Evolutionary conservation across 2,113 vertebrate species (phyloP).

Genomic region (Oryzias celebensis): DNA sequence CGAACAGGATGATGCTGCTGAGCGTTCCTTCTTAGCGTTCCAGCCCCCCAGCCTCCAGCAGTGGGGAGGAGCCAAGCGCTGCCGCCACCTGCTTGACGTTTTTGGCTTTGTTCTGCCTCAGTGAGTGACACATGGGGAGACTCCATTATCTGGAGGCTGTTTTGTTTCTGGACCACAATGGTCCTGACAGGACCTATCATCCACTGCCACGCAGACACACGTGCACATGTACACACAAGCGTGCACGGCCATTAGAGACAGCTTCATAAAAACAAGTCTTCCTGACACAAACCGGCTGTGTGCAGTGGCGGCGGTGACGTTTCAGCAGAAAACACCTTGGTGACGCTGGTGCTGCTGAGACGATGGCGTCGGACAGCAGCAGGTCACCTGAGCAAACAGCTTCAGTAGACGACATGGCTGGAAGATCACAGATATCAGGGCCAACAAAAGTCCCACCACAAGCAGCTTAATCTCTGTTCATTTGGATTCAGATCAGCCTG

Average conservation of each 20-base stretch:
- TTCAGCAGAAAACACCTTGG: too few relatives aligned
- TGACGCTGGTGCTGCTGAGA: too few relatives aligned
- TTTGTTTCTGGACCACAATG: slow-evolving; percentile 64
- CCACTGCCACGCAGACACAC: slow-evolving; percentile 20
- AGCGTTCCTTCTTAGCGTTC: background rate
- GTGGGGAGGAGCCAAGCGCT: slow-evolving; percentile 6
- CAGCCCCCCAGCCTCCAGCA: background rate
- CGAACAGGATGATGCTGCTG: slow-evolving; percentile 11
- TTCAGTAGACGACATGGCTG: too few relatives aligned
- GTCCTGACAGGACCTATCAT: slow-evolving; percentile 69
- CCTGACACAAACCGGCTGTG: too few relatives aligned
- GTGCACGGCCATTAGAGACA: slow-evolving; percentile 20
- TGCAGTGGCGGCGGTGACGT: too few relatives aligned
- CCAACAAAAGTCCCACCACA: too few relatives aligned
- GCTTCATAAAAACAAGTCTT: background rate
- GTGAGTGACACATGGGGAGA: slow-evolving; percentile 54
- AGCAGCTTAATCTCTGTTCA: too few relatives aligned
- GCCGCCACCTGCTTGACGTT: slow-evolving; percentile 62
- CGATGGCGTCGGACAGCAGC: too few relatives aligned
- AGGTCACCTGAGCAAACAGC: too few relatives aligned
- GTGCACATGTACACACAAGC: slow-evolving; percentile 1
- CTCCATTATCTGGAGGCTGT: slow-evolving; percentile 53
- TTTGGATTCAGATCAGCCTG: too few relatives aligned
- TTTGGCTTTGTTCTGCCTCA: slow-evolving; percentile 53
- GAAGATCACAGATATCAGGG: too few relatives aligned